Evolutionary conservation across 2,797 vertebrate species (phyloP).

Genomic region (Microcaecilia unicolor): DNA sequence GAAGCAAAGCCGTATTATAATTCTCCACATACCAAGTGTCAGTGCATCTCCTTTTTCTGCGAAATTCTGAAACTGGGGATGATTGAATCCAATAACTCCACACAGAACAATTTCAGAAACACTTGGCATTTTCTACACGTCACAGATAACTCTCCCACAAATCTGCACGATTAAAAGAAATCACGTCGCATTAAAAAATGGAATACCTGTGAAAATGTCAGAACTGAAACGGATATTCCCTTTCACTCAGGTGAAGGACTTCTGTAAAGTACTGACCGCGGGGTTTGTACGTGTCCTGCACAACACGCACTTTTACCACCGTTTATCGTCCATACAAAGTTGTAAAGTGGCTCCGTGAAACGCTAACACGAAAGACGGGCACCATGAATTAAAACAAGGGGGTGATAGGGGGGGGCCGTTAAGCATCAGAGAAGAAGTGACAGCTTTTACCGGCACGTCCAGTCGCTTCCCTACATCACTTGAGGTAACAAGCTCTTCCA

Average conservation of each 20-base stretch:
- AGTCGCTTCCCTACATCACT: not conserved
- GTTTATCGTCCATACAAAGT: conserved; percentile 2
- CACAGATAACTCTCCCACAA: not conserved
- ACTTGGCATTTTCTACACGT: not conserved
- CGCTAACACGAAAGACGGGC: not conserved
- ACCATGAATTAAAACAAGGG: not conserved
- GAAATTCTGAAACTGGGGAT: not conserved
- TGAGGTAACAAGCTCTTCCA: not conserved
- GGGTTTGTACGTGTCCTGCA: too few species aligned
- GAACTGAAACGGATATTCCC: too few species aligned
- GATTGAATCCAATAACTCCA: not conserved
- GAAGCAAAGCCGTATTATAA: conserved; percentile 39
- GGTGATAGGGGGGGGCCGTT: not conserved
- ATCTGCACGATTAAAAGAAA: not conserved
- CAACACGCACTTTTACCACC: not conserved
- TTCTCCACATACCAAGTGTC: conserved; percentile 45
- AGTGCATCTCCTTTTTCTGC: conserved; percentile 36
- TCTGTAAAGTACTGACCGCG: too few species aligned
- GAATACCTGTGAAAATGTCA: too few species aligned
- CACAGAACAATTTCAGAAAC: not conserved
- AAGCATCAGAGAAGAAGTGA: not conserved
- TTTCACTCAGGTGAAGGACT: too few species aligned
- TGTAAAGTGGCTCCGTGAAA: not conserved
- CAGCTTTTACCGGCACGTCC: conserved; percentile 1
- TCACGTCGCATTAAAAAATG: not conserved